phyloP scores from a whole-genome alignment of 1,140 invertebrate genomes.

The Heterodera schachtii region DNA sequence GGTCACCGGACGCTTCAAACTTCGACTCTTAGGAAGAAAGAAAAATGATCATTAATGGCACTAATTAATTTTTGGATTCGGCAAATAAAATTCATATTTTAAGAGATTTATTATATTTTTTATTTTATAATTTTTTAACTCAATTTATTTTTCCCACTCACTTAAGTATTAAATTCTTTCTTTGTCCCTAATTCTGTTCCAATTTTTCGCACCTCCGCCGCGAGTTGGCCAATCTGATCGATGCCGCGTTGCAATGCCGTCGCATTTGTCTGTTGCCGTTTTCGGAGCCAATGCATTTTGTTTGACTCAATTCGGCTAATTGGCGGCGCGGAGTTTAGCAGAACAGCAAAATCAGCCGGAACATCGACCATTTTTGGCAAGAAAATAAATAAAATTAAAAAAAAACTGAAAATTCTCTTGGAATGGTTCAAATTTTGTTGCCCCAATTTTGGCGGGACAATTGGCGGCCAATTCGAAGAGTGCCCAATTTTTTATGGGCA shows the following conservation, averaged over 20 bases:
- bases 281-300: constrained; percentile 24
- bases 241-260: constrained; percentile 21
- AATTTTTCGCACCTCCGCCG: constrained; percentile 19
- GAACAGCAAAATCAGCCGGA: neutral
- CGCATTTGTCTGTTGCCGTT: constrained; percentile 15
- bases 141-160: no score
- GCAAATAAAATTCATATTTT: no score
- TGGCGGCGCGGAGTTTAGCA: constrained; percentile 25
- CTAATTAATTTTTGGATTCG: constrained; percentile 14
- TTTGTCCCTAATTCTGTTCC: no score
- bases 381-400: no score
- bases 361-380: constrained; percentile 34
- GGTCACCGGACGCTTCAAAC: constrained; percentile 39
- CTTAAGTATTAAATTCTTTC: no score
- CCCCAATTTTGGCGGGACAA: neutral
- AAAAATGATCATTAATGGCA: constrained; percentile 29
- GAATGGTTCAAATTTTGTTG: no score
- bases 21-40: constrained; percentile 30
- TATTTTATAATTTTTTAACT: no score
- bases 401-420: no score
- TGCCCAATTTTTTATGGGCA: neutral
- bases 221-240: constrained; percentile 11
- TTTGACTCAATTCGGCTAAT: constrained; percentile 26
- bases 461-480: constrained; percentile 10
- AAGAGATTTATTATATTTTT: neutral